Conservation (phyloP, 2,113 vertebrate species). For the Etheostoma spectabile region DNA sequence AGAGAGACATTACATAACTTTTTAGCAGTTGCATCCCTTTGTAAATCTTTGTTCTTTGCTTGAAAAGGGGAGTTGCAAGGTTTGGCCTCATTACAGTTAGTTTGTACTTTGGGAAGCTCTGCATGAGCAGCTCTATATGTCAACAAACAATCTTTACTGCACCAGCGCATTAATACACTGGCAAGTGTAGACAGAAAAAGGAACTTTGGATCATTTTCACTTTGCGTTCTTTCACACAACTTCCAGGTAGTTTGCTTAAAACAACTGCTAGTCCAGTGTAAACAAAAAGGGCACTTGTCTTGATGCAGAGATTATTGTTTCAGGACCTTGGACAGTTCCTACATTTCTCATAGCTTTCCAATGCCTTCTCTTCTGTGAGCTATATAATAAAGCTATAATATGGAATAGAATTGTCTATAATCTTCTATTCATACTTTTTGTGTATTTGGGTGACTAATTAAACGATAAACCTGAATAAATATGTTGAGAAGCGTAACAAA, state of each 20-base stretch:
- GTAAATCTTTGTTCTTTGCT: slow-evolving; percentile 47
- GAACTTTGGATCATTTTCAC: neutral
- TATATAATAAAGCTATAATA: too few relatives aligned
- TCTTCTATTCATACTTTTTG: neutral
- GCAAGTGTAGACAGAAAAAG: neutral
- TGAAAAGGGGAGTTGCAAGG: slow-evolving; percentile 10
- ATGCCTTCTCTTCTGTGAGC: neutral
- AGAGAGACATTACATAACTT: slow-evolving; percentile 43
- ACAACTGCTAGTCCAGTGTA: neutral
- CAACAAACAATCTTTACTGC: slow-evolving; percentile 12
- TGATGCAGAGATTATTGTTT: slow-evolving; percentile 29
- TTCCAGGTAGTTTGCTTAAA: neutral
- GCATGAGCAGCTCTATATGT: neutral
- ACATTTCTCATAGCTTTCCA: neutral
- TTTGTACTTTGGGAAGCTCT: neutral
- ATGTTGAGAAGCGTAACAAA: neutral
- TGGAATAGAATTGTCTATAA: too few relatives aligned
- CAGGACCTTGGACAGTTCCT: slow-evolving; percentile 66
- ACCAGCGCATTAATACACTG: neutral
- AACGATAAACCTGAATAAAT: neutral
- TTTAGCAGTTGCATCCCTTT: slow-evolving; percentile 38
- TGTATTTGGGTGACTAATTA: neutral
- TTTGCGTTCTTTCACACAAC: neutral
- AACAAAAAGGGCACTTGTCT: neutral
- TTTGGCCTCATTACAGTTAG: slow-evolving; percentile 22